phyloP scores from a whole-genome alignment of 2,113 vertebrate genomes.

The Microcebus murinus region DNA sequence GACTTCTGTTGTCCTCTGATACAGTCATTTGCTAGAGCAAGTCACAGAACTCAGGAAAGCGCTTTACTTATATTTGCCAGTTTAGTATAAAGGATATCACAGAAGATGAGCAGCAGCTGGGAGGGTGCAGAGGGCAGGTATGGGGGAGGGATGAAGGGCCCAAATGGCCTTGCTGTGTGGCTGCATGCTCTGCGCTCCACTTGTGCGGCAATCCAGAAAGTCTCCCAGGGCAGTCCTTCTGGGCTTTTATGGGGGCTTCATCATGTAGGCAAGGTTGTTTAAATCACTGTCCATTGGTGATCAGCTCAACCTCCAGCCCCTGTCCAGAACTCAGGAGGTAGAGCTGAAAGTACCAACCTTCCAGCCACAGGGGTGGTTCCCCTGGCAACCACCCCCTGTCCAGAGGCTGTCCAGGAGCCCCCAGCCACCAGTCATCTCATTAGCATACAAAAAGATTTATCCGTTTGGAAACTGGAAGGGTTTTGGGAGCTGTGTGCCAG shows the following conservation, averaged over 20 bases:
- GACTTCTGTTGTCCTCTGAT: neutral
- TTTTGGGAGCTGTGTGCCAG: neutral
- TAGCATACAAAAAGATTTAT: neutral
- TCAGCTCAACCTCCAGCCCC: neutral
- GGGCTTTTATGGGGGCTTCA: neutral
- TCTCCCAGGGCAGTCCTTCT: neutral
- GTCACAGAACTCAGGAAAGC: neutral
- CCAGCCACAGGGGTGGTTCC: neutral
- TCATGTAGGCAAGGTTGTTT: neutral
- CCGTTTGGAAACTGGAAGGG: neutral
- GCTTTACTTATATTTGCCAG: neutral
- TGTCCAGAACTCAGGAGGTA: neutral
- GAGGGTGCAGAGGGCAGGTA: no score
- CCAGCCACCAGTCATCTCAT: neutral
- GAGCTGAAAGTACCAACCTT: neutral
- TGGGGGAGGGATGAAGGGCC: no score
- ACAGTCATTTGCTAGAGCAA: neutral
- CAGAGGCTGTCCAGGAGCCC: neutral
- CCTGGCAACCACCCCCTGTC: neutral
- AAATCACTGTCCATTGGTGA: neutral
- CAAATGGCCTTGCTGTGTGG: no score
- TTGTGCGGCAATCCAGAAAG: fast-evolving
- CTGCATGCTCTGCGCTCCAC: no score
- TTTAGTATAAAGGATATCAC: neutral
- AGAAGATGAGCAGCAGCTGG: neutral